phyloP scores from a whole-genome alignment of 2,888 invertebrate species.

The Palloptera scutellata region DNA sequence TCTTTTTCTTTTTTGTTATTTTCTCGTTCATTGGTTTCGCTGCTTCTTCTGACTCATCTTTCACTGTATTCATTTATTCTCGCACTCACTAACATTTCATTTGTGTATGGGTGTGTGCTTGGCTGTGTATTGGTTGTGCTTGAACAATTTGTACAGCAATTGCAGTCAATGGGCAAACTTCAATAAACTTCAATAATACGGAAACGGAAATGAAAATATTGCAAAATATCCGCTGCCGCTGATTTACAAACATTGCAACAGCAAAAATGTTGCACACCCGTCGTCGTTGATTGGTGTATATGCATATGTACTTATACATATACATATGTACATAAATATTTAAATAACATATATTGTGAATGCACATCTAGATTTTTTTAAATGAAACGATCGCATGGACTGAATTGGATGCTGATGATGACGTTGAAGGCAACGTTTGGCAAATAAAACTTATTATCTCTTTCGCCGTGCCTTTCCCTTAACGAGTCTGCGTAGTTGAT shows the following conservation, averaged over 20 bases:
- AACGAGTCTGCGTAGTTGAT: no score
- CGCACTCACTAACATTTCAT: no score
- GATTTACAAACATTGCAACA: constrained; percentile 6
- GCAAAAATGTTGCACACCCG: background rate
- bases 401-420: constrained; percentile 7
- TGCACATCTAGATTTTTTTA: background rate
- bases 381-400: background rate
- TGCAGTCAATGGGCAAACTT: constrained; percentile 6
- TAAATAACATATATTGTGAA: no score
- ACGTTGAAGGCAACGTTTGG: constrained; percentile 1
- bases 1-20: background rate
- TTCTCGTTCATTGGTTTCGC: background rate
- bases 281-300: background rate
- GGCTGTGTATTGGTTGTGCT: background rate
- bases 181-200: constrained; percentile 21
- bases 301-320: background rate
- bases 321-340: background rate
- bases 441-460: background rate
- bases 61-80: no score
- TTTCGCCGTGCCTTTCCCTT: background rate
- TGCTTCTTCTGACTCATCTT: background rate
- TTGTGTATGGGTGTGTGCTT: no score
- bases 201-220: constrained; percentile 30
- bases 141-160: background rate
- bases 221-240: constrained; percentile 28